phyloP scores from a whole-genome alignment of 2,888 invertebrate species.

The Phragmatobia fuliginosa region DNA sequence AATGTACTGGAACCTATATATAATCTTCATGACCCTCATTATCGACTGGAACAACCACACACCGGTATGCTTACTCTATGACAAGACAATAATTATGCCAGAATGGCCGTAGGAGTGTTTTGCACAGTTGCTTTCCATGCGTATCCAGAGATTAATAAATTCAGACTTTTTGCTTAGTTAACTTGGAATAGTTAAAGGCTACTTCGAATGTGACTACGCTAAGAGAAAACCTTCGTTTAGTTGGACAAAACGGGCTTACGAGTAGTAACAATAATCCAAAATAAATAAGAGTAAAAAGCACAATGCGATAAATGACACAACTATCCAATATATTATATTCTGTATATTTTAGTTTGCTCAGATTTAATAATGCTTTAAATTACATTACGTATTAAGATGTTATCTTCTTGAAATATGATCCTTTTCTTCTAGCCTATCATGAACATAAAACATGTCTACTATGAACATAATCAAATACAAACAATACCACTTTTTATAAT shows the following conservation, averaged over 20 bases:
- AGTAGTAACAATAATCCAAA: too few relatives aligned
- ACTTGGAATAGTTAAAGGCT: neutral
- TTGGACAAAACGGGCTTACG: too few relatives aligned
- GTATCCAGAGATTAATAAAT: neutral
- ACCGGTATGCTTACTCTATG: slow-evolving; percentile 58
- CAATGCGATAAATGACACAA: too few relatives aligned
- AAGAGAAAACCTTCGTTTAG: too few relatives aligned
- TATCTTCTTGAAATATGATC: neutral
- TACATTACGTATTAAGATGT: neutral
- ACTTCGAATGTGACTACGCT: too few relatives aligned
- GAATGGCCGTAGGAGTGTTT: neutral
- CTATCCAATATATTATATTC: too few relatives aligned
- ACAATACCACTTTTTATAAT: neutral
- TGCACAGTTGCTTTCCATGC: neutral
- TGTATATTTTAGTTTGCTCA: neutral
- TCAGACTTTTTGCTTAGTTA: neutral
- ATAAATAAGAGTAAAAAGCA: too few relatives aligned
- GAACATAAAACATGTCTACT: too few relatives aligned
- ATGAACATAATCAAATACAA: neutral
- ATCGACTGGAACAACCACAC: slow-evolving; percentile 56
- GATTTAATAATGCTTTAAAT: neutral
- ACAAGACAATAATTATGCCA: slow-evolving; percentile 61
- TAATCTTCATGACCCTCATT: slow-evolving; percentile 57
- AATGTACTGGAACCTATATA: slow-evolving; percentile 67
- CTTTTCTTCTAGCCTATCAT: neutral